Evolutionary conservation across 1,140 invertebrate species (phyloP), one percentile per base, ranked within the genome.

Genomic region (Mactra quadrangularis): DNA sequence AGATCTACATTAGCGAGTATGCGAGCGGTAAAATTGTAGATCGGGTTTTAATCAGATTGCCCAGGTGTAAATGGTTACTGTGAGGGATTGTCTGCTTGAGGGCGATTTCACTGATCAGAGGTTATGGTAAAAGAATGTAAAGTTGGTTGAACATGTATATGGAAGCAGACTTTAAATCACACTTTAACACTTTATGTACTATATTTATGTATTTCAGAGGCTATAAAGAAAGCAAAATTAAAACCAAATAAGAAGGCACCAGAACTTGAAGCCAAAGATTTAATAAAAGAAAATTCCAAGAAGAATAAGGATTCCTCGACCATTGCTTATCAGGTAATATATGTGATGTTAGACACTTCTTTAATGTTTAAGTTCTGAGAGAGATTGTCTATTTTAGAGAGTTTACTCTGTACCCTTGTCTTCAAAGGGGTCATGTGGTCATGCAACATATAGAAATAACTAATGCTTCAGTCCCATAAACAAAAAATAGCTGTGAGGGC

Each of bases 291-390:
- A 47, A 72, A 86, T 25, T n/a, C 62, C 45, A 41, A 82, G 66
- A 47, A 53, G 68, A 41, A 71, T 41, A 41, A 47, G 11, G 38
- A 74, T 25, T 33, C 74, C n/a, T 57, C 50, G 45, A 17, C 60
- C 35, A 29, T 81, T 2, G 85, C 86, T 52, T 87, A 75, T 68
- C 79, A 87, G 86, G 86, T 87, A 41, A 52, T n/a, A n/a, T n/a
- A n/a, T 6, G 27, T 70, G 19, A 15, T 19, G n/a, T 19, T 53
- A 35, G 3, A 71, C 6, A 15, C 7, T 47, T n/a, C n/a, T n/a
- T n/a, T n/a, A n/a, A n/a, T n/a, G n/a, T 22, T 75, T 41, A 15
- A 45, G 41, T 11, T 22, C 9, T 33, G 25, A 13, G 47, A n/a
- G 52, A 13, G 15, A 13, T 52, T 70, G 22, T 74, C 33, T 35